Evolutionary conservation across 2,113 vertebrate species (phyloP).

Genomic region (Helogale parvula): DNA sequence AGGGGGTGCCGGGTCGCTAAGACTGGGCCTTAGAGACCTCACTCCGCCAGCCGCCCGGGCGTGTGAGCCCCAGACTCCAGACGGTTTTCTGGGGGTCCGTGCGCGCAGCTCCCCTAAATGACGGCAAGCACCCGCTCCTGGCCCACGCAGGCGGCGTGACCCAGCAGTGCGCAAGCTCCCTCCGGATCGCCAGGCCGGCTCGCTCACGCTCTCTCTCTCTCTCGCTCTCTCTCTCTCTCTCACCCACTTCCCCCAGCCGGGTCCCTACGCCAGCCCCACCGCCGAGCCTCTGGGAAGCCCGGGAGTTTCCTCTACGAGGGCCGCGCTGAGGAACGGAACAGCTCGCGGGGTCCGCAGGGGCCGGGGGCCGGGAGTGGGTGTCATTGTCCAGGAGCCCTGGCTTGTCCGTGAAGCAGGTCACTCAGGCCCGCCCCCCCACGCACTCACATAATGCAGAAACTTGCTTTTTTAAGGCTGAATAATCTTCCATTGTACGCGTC

Average conservation of each 20-base stretch:
- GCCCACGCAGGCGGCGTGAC: too few relatives aligned
- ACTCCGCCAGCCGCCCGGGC: neutral
- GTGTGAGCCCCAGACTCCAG: too few relatives aligned
- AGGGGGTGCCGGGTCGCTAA: rapidly evolving
- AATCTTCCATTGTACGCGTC: neutral
- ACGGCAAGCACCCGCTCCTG: neutral
- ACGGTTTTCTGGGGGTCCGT: rapidly evolving
- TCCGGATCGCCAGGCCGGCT: rapidly evolving
- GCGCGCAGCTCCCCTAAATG: rapidly evolving
- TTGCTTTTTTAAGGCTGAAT: neutral
- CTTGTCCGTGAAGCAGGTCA: neutral
- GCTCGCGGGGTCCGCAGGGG: rapidly evolving
- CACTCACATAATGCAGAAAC: neutral
- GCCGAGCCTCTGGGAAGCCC: neutral
- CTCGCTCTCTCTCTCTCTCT: too few relatives aligned
- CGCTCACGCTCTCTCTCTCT: too few relatives aligned
- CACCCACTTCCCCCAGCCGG: neutral
- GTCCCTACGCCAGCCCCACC: neutral
- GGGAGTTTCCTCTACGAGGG: too few relatives aligned
- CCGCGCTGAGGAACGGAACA: neutral
- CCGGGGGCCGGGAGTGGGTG: rapidly evolving
- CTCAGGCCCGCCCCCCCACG: neutral
- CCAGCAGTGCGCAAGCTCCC: too few relatives aligned
- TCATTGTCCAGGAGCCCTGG: neutral
- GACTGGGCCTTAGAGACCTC: neutral